Percentiles rank a stretch among this genome's conserved stretches.
phyloP scores from a whole-genome alignment of 2,888 invertebrate species.

The Colostygia pectinataria region DNA sequence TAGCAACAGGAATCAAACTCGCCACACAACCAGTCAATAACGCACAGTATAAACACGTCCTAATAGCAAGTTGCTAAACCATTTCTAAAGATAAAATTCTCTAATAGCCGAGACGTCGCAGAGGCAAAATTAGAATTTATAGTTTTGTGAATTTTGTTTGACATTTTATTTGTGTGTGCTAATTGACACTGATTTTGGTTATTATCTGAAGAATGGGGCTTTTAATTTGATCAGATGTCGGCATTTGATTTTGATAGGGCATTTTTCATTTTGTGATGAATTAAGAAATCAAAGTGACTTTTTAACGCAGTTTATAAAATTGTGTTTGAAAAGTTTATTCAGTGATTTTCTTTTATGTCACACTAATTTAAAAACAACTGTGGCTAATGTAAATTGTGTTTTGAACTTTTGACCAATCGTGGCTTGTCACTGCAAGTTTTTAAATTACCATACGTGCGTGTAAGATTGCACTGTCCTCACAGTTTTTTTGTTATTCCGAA shows the following conservation, averaged over 20 bases:
- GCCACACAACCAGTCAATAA: too few relatives aligned
- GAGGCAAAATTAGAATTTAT: constrained; percentile 24
- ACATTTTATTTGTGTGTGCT: constrained; percentile 33
- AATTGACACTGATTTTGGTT: constrained; percentile 24
- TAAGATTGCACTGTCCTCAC: too few relatives aligned
- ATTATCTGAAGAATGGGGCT: constrained; percentile 10
- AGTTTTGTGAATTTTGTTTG: constrained; percentile 30
- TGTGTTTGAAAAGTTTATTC: background rate
- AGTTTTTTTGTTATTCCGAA: too few relatives aligned
- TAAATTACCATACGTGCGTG: too few relatives aligned
- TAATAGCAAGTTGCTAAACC: constrained; percentile 4
- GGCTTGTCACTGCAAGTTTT: too few relatives aligned
- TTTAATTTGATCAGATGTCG: constrained; percentile 15
- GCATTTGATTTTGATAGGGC: constrained; percentile 7
- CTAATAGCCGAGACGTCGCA: constrained; percentile 33
- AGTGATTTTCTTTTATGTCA: too few relatives aligned
- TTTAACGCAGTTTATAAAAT: background rate
- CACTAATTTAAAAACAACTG: too few relatives aligned
- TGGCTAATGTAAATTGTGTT: too few relatives aligned
- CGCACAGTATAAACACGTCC: background rate
- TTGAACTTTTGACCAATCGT: too few relatives aligned
- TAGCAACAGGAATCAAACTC: too few relatives aligned
- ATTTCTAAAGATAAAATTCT: constrained; percentile 49
- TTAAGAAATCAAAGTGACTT: constrained; percentile 2
- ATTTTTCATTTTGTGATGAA: constrained; percentile 8